phyloP scores from a whole-genome alignment of 2,888 invertebrate species.

The Tridacna crocea region DNA sequence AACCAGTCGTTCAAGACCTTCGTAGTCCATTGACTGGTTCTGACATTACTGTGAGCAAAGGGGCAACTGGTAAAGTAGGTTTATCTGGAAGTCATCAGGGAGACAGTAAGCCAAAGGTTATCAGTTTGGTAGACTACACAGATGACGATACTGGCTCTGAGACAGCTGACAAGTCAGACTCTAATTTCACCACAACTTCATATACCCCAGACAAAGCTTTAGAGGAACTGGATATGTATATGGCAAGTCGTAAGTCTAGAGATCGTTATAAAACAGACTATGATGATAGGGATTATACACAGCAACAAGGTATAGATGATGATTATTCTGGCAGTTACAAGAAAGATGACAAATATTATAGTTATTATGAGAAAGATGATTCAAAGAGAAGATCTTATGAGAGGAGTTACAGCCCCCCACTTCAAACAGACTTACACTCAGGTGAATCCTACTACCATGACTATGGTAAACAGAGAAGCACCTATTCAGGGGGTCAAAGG shows the following conservation, averaged over 20 bases:
- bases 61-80: not conserved
- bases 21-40: conserved; percentile 2
- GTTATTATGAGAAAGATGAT: not conserved
- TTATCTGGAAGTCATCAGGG: not conserved
- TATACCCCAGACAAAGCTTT: conserved; percentile 39
- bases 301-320: not conserved
- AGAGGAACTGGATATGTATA: conserved; percentile 48
- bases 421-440: no score
- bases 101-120: not conserved
- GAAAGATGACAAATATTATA: not conserved
- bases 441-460: no score
- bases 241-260: not conserved
- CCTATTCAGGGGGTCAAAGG: no score
- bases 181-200: not conserved
- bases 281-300: not conserved
- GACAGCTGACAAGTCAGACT: not conserved
- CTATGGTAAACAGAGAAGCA: no score
- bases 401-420: no score
- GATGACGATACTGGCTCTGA: conserved; percentile 17
- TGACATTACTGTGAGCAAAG: not conserved
- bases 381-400: no score
- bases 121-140: conserved; percentile 19
- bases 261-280: not conserved
- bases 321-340: not conserved
- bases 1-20: not conserved